Evolutionary conservation across 2,113 vertebrate genomes (phyloP).

Genomic region (Paracanthobrama guichenoti): DNA sequence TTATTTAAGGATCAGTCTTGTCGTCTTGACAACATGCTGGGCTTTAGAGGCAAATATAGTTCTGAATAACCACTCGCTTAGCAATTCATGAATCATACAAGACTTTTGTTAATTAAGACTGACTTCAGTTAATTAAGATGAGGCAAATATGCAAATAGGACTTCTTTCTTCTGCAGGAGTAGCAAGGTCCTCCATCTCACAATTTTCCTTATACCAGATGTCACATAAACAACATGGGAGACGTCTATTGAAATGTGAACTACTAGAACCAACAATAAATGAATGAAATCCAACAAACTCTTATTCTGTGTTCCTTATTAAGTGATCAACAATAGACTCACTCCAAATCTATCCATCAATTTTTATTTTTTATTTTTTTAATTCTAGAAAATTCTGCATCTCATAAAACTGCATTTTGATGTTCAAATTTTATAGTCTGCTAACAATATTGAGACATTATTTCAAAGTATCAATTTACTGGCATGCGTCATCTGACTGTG

Average conservation of each 20-base stretch:
- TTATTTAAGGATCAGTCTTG: conserved; percentile 28
- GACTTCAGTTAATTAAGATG: conserved; percentile 7
- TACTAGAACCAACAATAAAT: neutral
- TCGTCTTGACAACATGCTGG: conserved; percentile 19
- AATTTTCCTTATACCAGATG: neutral
- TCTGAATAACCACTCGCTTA: neutral
- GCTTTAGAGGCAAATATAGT: conserved; percentile 15
- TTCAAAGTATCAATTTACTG: neutral
- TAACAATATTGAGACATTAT: neutral
- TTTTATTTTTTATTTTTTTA: neutral
- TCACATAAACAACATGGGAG: neutral
- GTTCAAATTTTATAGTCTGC: neutral
- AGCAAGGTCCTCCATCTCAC: neutral
- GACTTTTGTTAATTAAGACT: neutral
- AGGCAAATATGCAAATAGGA: neutral
- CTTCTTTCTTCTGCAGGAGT: neutral
- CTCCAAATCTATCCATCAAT: neutral
- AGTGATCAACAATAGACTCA: neutral
- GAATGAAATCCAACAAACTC: neutral
- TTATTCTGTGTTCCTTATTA: neutral
- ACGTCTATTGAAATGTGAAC: neutral
- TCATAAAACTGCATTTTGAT: neutral
- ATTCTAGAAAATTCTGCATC: neutral
- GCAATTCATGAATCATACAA: conserved; percentile 9
- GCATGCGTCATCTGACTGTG: neutral